These are phyloP conservation scores for Cephonodes hylas DNA, from an alignment of 2,888 invertebrate genomes.

Conservation along the genomic window DNA sequence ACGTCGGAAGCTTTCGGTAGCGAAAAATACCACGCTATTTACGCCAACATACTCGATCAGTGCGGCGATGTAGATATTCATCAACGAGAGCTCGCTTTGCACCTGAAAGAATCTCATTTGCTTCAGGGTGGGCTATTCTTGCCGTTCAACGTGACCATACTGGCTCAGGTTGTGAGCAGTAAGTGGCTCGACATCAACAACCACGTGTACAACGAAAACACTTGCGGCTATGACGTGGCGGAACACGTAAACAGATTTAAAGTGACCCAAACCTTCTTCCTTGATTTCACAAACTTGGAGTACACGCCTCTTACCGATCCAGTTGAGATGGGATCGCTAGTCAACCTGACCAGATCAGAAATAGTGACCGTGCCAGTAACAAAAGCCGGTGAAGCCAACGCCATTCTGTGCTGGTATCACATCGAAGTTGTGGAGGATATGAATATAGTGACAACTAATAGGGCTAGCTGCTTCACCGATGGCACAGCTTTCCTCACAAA, in stretches of 20 bases:
- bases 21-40: slow-evolving; percentile 76
- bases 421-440: slow-evolving; percentile 64
- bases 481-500: slow-evolving; percentile 70
- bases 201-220: slow-evolving; percentile 78
- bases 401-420: slow-evolving; percentile 80
- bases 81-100: slow-evolving; percentile 43
- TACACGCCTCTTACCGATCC: slow-evolving; percentile 64
- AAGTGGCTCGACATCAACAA: slow-evolving; percentile 81
- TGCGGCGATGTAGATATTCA: slow-evolving; percentile 80
- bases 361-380: slow-evolving; percentile 47
- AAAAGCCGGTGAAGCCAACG: slow-evolving; percentile 67
- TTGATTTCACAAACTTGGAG: slow-evolving; percentile 66
- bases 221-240: slow-evolving; percentile 77
- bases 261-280: slow-evolving; percentile 79
- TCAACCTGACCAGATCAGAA: slow-evolving; percentile 30
- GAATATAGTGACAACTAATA: slow-evolving; percentile 63
- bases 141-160: slow-evolving; percentile 76
- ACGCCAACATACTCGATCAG: slow-evolving; percentile 76
- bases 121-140: slow-evolving; percentile 69
- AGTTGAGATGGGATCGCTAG: slow-evolving; percentile 42
- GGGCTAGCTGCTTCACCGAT: slow-evolving; percentile 65
- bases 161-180: slow-evolving; percentile 82
- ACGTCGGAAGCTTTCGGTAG: slow-evolving; percentile 43
- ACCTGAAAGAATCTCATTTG: slow-evolving; percentile 56
- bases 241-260: slow-evolving; percentile 81